Evolutionary conservation across 2,113 vertebrate species (phyloP).

Genomic region (Tichodroma muraria): DNA sequence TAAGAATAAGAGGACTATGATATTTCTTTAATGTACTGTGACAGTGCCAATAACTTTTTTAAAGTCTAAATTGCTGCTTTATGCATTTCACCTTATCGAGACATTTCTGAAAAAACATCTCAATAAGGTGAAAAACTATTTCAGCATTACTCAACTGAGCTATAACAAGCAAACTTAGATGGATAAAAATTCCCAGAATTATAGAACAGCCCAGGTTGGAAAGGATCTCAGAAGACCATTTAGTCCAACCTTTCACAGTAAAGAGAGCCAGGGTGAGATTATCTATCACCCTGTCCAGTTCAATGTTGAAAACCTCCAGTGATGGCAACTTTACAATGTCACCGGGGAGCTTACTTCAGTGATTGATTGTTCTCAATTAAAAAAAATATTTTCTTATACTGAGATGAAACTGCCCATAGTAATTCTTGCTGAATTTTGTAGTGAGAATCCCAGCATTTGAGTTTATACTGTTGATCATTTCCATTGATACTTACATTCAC

Average conservation of each 20-base stretch:
- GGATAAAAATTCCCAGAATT: background rate
- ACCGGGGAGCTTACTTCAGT: background rate
- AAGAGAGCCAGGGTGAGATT: background rate
- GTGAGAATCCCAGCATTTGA: background rate
- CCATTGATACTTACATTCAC: background rate
- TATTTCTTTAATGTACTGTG: background rate
- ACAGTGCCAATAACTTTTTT: background rate
- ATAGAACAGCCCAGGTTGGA: background rate
- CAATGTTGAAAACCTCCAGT: background rate
- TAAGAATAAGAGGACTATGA: background rate
- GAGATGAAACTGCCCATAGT: background rate
- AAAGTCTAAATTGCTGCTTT: background rate
- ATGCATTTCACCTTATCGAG: background rate
- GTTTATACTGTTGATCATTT: background rate
- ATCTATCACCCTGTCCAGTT: background rate
- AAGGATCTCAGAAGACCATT: background rate
- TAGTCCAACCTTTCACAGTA: background rate
- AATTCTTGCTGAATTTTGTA: background rate
- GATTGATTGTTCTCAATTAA: background rate
- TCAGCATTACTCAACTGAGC: background rate
- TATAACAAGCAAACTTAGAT: background rate
- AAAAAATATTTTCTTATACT: background rate
- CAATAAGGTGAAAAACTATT: background rate
- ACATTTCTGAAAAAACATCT: background rate
- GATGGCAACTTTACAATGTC: fast-evolving